Conservation (phyloP, 2,113 vertebrate genomes). For the Pithys albifrons region DNA sequence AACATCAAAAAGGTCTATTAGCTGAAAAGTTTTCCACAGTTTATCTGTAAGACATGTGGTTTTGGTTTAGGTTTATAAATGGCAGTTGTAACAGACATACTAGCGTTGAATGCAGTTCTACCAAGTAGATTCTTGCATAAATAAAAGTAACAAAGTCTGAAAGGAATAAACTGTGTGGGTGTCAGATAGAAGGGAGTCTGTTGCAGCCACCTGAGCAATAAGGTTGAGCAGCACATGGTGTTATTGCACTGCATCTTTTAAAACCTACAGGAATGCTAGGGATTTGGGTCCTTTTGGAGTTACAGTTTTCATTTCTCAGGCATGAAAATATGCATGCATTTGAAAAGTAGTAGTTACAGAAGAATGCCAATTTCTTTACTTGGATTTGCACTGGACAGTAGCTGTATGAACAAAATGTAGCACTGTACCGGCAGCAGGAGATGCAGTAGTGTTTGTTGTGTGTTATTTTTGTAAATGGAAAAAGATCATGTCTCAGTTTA, state of each 20-base stretch:
- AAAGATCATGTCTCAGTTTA: neutral
- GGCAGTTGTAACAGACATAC: constrained; percentile 23
- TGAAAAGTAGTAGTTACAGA: neutral
- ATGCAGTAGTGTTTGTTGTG: neutral
- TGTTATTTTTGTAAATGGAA: neutral
- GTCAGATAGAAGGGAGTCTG: neutral
- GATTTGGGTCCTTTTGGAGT: neutral
- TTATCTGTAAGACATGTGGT: constrained; percentile 64
- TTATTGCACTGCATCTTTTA: neutral
- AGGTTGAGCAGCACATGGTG: neutral
- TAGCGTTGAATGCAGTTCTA: constrained; percentile 9
- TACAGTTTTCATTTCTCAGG: neutral
- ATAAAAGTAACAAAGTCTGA: constrained; percentile 22
- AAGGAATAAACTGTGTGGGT: neutral
- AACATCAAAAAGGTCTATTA: constrained; percentile 18
- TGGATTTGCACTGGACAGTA: neutral
- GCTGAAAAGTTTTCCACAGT: constrained; percentile 46
- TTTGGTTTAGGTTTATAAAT: constrained; percentile 67
- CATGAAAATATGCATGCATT: neutral
- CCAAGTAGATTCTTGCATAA: constrained; percentile 32
- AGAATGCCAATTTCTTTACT: neutral
- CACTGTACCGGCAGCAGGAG: neutral
- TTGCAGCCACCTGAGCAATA: neutral
- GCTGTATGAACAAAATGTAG: neutral
- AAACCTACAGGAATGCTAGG: neutral